Evolutionary conservation across 2,113 vertebrate genomes (phyloP).

Genomic region (Onychorhynchus coronatus): DNA sequence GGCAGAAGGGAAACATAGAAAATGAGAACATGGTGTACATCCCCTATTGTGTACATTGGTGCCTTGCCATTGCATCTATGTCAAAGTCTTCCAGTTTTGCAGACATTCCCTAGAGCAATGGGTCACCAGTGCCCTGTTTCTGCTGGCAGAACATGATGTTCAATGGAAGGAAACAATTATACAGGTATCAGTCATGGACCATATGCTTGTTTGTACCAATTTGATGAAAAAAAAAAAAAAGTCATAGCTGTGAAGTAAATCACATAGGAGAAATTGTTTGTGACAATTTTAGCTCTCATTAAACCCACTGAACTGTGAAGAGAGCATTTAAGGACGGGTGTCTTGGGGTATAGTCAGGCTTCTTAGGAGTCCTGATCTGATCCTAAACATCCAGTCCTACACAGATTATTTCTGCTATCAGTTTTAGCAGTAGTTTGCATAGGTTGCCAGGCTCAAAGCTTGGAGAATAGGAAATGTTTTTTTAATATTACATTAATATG

Average conservation of each 20-base stretch:
- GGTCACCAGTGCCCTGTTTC: background rate
- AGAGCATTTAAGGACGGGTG: background rate
- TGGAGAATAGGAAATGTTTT: background rate
- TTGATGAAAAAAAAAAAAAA: background rate
- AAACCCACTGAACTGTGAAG: background rate
- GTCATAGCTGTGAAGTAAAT: background rate
- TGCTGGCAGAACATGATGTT: constrained; percentile 14
- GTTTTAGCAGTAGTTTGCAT: background rate
- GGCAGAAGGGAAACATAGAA: background rate
- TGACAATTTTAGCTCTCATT: background rate
- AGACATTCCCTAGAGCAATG: background rate
- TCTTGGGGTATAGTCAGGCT: background rate
- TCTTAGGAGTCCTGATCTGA: background rate
- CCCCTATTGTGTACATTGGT: background rate
- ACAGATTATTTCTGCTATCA: background rate
- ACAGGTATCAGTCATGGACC: background rate
- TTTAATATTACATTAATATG: background rate
- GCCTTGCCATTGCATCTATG: background rate
- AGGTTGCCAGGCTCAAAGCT: background rate
- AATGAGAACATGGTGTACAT: constrained; percentile 12
- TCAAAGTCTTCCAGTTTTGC: background rate
- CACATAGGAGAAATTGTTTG: background rate
- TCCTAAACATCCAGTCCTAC: background rate
- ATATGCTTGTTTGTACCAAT: background rate
- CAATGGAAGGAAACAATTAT: background rate